A percentile compares a stretch with the other conserved stretches of the same genome.
phyloP scores from a whole-genome alignment of 2,113 vertebrate species.

The Lamprologus lemairii region DNA sequence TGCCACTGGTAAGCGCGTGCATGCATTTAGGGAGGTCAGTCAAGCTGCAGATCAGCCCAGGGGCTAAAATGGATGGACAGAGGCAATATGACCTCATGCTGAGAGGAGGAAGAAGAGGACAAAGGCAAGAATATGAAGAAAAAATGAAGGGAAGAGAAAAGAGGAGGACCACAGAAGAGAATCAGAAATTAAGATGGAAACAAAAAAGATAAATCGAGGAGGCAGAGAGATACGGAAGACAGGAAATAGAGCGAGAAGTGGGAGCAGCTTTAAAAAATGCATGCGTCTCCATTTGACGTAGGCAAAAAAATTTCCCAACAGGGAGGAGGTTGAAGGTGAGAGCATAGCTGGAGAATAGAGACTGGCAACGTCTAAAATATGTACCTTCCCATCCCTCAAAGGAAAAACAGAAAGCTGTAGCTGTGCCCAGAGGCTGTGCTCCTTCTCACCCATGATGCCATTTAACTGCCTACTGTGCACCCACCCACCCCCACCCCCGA shows the following conservation, averaged over 20 bases:
- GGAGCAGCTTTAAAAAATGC: constrained; percentile 35
- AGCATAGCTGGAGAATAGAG: not conserved
- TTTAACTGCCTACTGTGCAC: constrained; percentile 21
- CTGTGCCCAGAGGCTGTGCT: not conserved
- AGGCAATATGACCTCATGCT: not conserved
- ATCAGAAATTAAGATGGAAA: not conserved
- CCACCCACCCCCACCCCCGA: not conserved
- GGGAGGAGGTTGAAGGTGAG: not conserved
- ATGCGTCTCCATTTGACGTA: constrained; percentile 38
- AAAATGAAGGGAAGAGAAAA: not conserved
- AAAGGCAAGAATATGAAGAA: not conserved
- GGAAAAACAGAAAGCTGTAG: not conserved
- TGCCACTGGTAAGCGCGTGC: not conserved
- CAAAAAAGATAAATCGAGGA: not conserved
- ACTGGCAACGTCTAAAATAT: not conserved
- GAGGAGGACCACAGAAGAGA: not conserved
- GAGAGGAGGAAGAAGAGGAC: not conserved
- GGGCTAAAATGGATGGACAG: not conserved
- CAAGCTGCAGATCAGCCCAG: not conserved
- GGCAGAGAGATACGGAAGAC: not conserved
- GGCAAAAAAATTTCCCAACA: not conserved
- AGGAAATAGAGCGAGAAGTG: not conserved
- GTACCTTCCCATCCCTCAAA: not conserved
- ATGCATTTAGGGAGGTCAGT: not conserved
- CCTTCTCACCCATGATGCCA: not conserved